These are phyloP conservation scores for Pampus argenteus DNA, from an alignment of 2,797 vertebrate genomes.

Conservation along the genomic window DNA sequence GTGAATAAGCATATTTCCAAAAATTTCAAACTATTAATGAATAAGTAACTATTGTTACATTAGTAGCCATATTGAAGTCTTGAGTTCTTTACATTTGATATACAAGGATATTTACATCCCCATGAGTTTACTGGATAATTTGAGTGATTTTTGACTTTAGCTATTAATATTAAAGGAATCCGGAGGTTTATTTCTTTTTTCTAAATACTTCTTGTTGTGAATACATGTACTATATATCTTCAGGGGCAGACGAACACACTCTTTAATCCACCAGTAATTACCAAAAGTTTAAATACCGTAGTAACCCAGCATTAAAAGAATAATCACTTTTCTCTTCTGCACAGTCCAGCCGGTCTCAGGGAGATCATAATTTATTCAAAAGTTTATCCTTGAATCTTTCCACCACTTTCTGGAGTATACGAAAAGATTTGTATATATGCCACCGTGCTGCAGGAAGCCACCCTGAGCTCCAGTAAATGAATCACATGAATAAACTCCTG, in stretches of 20 bases:
- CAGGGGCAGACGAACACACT: constrained; percentile 7
- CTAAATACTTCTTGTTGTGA: constrained; percentile 3
- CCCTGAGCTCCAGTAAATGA: constrained; percentile 41
- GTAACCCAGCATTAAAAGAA: constrained; percentile 26
- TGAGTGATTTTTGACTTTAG: neutral
- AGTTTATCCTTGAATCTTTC: constrained; percentile 56
- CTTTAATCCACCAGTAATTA: constrained; percentile 22
- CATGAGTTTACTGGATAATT: neutral
- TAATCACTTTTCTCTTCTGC: constrained; percentile 60
- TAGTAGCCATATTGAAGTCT: neutral
- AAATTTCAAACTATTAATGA: neutral
- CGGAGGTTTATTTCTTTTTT: constrained; percentile 12
- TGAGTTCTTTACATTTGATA: neutral
- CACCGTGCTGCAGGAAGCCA: constrained; percentile 55
- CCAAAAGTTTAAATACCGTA: constrained; percentile 18
- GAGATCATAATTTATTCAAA: constrained; percentile 75
- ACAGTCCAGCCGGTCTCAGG: constrained; percentile 68
- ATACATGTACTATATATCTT: constrained; percentile 15
- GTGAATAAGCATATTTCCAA: neutral
- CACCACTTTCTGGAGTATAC: constrained; percentile 59
- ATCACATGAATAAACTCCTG: constrained; percentile 51
- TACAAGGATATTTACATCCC: neutral
- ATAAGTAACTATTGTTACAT: neutral
- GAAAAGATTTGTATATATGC: constrained; percentile 59
- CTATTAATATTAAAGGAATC: neutral